phyloP scores from a whole-genome alignment of 2,888 invertebrate species.

The Drosophila mayaguana region DNA sequence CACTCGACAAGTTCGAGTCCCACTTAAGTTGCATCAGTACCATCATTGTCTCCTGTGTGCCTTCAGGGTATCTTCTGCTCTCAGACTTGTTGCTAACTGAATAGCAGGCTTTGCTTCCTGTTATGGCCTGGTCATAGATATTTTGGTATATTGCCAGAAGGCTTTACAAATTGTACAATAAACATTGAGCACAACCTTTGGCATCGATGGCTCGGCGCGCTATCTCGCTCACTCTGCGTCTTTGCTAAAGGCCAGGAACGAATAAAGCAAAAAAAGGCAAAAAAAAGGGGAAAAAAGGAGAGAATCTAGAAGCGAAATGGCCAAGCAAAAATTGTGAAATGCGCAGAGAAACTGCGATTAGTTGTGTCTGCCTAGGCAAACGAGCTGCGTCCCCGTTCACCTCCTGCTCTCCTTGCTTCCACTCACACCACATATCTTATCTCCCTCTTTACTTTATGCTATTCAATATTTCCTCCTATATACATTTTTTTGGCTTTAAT shows the following conservation, averaged over 20 bases:
- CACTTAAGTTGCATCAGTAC: not conserved
- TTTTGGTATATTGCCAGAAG: constrained; percentile 26
- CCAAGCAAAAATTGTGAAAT: constrained; percentile 39
- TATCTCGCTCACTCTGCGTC: not conserved
- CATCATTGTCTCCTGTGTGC: not conserved
- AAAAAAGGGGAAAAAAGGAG: too few species aligned
- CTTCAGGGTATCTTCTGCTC: not conserved
- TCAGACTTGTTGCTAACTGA: constrained; percentile 1
- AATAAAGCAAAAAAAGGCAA: not conserved
- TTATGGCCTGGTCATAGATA: not conserved
- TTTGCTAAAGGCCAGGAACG: constrained; percentile 33
- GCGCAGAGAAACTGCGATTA: constrained; percentile 56
- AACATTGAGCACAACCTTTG: constrained; percentile 10
- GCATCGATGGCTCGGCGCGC: constrained; percentile 12
- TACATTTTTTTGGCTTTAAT: constrained; percentile 7
- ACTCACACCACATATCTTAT: not conserved
- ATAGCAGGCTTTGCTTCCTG: not conserved
- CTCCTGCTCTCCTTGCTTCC: not conserved
- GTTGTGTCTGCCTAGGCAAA: constrained; percentile 42
- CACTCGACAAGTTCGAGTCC: not conserved
- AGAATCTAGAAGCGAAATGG: constrained; percentile 24
- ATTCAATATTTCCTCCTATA: not conserved
- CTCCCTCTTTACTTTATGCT: constrained; percentile 1
- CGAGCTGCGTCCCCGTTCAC: not conserved
- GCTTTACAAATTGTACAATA: constrained; percentile 10